These are phyloP conservation scores for Sebastes dallii DNA, from an alignment of 2,797 vertebrate species.

Conservation along the genomic window DNA sequence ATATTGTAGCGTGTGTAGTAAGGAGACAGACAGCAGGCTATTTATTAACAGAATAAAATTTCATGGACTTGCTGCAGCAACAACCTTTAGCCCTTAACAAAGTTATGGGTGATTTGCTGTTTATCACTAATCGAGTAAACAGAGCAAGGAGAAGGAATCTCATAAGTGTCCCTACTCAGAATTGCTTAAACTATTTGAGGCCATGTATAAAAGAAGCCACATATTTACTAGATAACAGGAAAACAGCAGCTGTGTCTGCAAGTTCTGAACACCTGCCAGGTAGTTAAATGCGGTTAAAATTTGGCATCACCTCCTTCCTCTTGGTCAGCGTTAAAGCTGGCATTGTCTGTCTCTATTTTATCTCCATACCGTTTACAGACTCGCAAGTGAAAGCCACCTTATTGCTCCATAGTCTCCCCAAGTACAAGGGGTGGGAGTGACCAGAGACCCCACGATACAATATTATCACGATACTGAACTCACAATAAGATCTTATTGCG, in stretches of 20 bases:
- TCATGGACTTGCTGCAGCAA: neutral
- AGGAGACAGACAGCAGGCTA: neutral
- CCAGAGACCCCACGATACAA: too few relatives aligned
- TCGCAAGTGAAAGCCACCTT: neutral
- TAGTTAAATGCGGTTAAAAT: neutral
- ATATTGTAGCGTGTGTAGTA: neutral
- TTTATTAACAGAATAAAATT: conserved; percentile 40
- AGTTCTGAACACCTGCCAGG: neutral
- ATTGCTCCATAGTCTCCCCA: neutral
- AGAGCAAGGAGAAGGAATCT: neutral
- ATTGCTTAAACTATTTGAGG: neutral
- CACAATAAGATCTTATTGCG: too few relatives aligned
- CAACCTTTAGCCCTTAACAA: conserved; percentile 33
- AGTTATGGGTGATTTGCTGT: conserved; percentile 23
- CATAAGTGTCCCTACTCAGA: conserved; percentile 11
- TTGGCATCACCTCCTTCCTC: too few relatives aligned
- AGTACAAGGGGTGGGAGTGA: neutral
- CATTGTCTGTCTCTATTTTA: neutral
- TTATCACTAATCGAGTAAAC: conserved; percentile 39
- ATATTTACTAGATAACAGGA: neutral
- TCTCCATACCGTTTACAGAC: neutral
- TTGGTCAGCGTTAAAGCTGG: too few relatives aligned
- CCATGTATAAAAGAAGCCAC: conserved; percentile 14
- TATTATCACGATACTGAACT: too few relatives aligned
- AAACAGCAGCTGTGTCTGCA: neutral